These are phyloP conservation scores for Chromoteleia sp. DNA, from an alignment of 2,888 invertebrate species.

Conservation along the genomic window DNA sequence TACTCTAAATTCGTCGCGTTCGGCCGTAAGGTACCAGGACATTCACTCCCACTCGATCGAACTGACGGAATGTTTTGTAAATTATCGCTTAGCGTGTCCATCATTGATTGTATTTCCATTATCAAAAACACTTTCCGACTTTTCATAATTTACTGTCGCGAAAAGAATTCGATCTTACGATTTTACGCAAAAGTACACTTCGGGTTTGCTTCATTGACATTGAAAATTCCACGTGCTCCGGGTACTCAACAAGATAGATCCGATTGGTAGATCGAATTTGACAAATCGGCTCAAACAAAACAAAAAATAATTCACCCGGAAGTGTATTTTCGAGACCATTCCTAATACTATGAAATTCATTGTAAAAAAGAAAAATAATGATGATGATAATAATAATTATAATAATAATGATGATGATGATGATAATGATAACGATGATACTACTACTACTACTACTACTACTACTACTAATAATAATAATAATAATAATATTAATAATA, in stretches of 20 bases:
- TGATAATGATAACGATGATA: too few relatives aligned
- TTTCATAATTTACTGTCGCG: conserved; percentile 40
- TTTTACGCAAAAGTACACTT: conserved; percentile 28
- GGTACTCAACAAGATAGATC: conserved; percentile 53
- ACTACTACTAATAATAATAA: too few relatives aligned
- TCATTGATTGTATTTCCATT: background rate
- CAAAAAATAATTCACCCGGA: conserved; percentile 11
- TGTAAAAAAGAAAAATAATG: too few relatives aligned
- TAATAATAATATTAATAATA: too few relatives aligned
- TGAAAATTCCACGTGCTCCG: conserved; percentile 32
- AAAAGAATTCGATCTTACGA: conserved; percentile 6
- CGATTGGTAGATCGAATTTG: conserved; percentile 40
- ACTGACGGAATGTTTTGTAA: background rate
- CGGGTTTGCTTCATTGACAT: conserved; percentile 30
- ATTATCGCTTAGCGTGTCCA: too few relatives aligned
- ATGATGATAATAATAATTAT: too few relatives aligned
- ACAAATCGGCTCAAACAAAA: conserved; percentile 17
- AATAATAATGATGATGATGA: too few relatives aligned
- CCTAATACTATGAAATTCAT: too few relatives aligned
- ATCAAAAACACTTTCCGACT: background rate
- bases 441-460: too few relatives aligned
- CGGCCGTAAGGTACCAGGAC: conserved; percentile 54
- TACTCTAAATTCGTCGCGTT: conserved; percentile 78
- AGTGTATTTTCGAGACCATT: conserved; percentile 42
- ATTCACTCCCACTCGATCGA: conserved; percentile 53